Base-by-base conservation (phyloP, 2,888 invertebrate genomes). In the Minunthozetes semirufus region DNA sequence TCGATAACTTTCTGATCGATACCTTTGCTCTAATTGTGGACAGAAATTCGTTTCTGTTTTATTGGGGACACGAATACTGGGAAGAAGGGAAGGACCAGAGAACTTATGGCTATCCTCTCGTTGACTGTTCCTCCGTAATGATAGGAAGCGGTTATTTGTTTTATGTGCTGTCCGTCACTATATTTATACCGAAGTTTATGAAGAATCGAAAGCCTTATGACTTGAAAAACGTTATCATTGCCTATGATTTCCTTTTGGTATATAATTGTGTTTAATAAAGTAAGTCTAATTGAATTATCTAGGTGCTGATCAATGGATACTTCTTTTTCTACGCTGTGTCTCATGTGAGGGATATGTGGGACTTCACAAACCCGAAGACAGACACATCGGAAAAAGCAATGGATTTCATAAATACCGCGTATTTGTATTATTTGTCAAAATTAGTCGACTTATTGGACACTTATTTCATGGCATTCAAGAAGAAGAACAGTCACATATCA, bases 391-490 rank as follows among this genome's bases (percentile, higher is more conserved):
- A 68, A 8, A 59, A 50, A 13, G 73, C 73, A 22, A 59, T 73
- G 73, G 17, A 38, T 0, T 73, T 61, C 38, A 73, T 73, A 63
- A 27, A 61, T 9, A 48, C 25, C 38, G 25, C 73, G 19, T 17
- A 73, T 50, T 29, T 27, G 1, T 73, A 73, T 19, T 73, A 73
- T 50, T 19, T 75, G 17, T 75, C 75, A 17, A 75, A 75, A 59
- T 1, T 75, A 1, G 13, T 75, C n/a, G 75, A 75, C 22, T 27
- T 75, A 27, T 73, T 75, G 1, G 75, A 75, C 38, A 75, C 75
- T 3, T 73, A 73, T 19, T 75, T 75, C 66, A 63, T 75, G 59
- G 72, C 72, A 8, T 19, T 75, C 9, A 56, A 73, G n/a, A 75
- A 75, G 48, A 63, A 72, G 22, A 38, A 73, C 25, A 59, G 59